A percentile compares a stretch with the other conserved stretches of the same genome.
These are phyloP conservation scores for Pelmatolapia mariae DNA, from an alignment of 2,113 vertebrate species.

Conservation along the genomic window DNA sequence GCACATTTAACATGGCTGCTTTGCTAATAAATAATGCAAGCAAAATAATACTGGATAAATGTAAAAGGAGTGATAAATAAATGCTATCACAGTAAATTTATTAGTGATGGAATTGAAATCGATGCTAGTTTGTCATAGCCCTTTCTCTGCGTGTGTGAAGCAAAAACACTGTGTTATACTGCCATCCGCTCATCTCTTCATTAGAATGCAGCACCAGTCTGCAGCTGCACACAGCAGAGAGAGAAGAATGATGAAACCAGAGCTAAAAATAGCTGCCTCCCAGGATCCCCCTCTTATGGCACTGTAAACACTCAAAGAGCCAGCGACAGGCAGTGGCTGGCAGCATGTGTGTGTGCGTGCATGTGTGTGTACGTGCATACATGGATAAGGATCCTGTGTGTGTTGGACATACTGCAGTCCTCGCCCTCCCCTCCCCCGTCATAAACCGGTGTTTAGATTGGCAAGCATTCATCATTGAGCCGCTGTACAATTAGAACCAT, in stretches of 20 bases:
- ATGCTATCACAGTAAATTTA: background rate
- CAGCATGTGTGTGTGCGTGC: background rate
- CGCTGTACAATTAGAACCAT: constrained; percentile 54
- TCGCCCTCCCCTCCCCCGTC: background rate
- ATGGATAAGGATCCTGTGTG: background rate
- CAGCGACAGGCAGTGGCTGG: constrained; percentile 35
- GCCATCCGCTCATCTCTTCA: constrained; percentile 44
- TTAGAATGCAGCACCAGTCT: constrained; percentile 66
- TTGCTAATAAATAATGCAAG: background rate
- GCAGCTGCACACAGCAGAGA: constrained; percentile 53
- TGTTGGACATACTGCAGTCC: constrained; percentile 18
- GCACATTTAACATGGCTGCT: background rate
- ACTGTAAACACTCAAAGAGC: constrained; percentile 65
- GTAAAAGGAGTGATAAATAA: background rate
- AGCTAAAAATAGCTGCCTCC: constrained; percentile 76
- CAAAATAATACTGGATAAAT: background rate
- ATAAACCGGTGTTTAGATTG: constrained; percentile 61
- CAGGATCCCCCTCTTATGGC: constrained; percentile 73
- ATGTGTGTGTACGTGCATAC: background rate
- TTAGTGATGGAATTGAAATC: background rate
- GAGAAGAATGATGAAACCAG: constrained; percentile 74
- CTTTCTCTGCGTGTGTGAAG: background rate
- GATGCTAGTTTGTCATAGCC: background rate
- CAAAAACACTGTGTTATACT: constrained; percentile 18
- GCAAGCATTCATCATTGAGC: constrained; percentile 8